These are phyloP conservation scores for Operophtera brumata DNA, from an alignment of 2,888 invertebrate species.

Conservation along the genomic window DNA sequence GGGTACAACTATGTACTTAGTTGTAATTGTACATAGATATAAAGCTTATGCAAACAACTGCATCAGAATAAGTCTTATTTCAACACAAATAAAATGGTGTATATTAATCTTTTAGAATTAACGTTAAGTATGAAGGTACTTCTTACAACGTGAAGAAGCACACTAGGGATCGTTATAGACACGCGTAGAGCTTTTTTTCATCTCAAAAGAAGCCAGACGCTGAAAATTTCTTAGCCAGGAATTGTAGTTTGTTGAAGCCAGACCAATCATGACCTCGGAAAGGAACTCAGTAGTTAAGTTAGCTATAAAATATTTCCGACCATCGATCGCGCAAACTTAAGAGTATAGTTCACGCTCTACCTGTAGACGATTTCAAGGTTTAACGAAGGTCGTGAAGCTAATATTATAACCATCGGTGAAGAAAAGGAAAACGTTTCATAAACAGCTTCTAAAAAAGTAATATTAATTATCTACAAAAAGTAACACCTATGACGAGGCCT, in stretches of 20 bases:
- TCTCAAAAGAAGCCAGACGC: too few relatives aligned
- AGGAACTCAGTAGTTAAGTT: conserved; percentile 5
- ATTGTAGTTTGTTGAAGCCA: conserved; percentile 14
- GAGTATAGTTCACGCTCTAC: conserved; percentile 3
- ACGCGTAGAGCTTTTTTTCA: too few relatives aligned
- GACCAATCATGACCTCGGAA: conserved; percentile 14
- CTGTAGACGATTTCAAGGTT: conserved; percentile 18
- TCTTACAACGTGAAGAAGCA: too few relatives aligned
- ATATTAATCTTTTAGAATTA: too few relatives aligned
- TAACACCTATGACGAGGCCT: too few relatives aligned
- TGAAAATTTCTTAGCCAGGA: too few relatives aligned
- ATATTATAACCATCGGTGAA: not conserved
- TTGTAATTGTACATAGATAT: not conserved
- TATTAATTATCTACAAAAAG: too few relatives aligned
- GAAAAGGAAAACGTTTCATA: too few relatives aligned
- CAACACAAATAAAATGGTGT: too few relatives aligned
- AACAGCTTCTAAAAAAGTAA: too few relatives aligned
- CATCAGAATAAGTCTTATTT: not conserved
- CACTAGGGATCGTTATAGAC: too few relatives aligned
- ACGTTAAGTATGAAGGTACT: too few relatives aligned
- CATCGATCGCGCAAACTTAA: conserved; percentile 19
- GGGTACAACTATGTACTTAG: not conserved
- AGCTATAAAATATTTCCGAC: conserved; percentile 20
- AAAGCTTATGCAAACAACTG: not conserved
- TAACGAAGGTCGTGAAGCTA: conserved; percentile 9